A percentile compares a stretch with the other conserved stretches of the same genome.
phyloP scores from a whole-genome alignment of 2,888 invertebrate species.

The Mantis religiosa region DNA sequence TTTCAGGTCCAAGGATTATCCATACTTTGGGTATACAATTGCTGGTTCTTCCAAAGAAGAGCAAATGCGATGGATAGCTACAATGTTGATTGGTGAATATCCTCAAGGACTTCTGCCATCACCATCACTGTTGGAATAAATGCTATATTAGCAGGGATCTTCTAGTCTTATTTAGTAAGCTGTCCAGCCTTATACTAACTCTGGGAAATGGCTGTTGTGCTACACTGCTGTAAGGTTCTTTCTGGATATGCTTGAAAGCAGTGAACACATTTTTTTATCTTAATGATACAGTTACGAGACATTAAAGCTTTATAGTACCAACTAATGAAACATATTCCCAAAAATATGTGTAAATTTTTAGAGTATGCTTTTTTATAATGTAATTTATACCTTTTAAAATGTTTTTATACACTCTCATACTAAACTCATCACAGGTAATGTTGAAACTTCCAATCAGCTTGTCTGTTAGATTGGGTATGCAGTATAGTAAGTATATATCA shows the following conservation, averaged over 20 bases:
- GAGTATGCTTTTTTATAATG: too few relatives aligned
- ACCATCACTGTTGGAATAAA: slow-evolving; percentile 22
- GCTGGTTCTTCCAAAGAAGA: slow-evolving; percentile 73
- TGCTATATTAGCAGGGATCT: neutral
- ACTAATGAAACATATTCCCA: too few relatives aligned
- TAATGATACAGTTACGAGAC: too few relatives aligned
- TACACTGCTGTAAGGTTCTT: neutral
- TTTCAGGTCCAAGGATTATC: slow-evolving; percentile 65
- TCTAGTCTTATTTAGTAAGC: neutral
- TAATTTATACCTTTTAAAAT: too few relatives aligned
- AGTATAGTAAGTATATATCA: too few relatives aligned
- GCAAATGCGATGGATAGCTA: slow-evolving; percentile 73
- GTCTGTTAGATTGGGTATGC: too few relatives aligned
- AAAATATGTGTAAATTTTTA: too few relatives aligned
- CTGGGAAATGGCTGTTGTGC: neutral
- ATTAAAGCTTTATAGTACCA: too few relatives aligned
- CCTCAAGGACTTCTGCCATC: slow-evolving; percentile 55
- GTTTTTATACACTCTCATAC: too few relatives aligned
- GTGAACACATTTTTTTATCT: too few relatives aligned
- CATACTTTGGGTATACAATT: slow-evolving; percentile 76
- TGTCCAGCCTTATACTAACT: neutral
- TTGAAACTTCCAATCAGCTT: too few relatives aligned
- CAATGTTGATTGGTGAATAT: slow-evolving; percentile 70
- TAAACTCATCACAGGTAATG: too few relatives aligned
- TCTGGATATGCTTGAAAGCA: neutral